These are phyloP conservation scores for Acrocephalus scirpaceus DNA, from an alignment of 2,797 vertebrate species.

Conservation along the genomic window DNA sequence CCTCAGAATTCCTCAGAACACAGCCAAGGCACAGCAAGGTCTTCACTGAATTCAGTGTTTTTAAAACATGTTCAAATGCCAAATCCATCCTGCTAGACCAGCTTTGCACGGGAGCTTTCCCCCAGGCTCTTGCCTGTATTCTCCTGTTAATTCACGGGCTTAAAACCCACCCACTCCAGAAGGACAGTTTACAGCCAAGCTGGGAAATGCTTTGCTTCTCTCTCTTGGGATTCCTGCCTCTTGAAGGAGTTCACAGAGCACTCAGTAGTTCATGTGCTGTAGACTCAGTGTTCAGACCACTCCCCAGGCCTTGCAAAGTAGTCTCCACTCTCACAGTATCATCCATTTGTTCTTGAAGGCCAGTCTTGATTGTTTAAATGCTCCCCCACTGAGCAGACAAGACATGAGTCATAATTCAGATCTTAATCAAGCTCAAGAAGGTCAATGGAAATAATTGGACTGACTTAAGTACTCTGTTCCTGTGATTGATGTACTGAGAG, in stretches of 20 bases:
- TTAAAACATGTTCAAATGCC: background rate
- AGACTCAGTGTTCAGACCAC: background rate
- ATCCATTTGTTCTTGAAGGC: background rate
- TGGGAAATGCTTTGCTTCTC: background rate
- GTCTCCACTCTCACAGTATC: background rate
- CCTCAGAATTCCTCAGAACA: background rate
- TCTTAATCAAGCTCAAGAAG: constrained; percentile 26
- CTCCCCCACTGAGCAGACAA: background rate
- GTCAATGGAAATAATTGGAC: constrained; percentile 1
- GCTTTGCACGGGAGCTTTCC: background rate
- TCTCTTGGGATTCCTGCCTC: background rate
- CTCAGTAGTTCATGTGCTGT: too few relatives aligned
- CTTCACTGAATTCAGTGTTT: background rate
- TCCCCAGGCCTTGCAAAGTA: background rate
- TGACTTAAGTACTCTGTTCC: background rate
- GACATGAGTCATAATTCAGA: background rate
- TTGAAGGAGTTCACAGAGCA: background rate
- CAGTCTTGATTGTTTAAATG: background rate
- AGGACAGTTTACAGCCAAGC: background rate
- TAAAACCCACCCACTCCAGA: background rate
- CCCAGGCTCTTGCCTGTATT: background rate
- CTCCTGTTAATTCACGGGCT: background rate
- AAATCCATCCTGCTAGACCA: background rate
- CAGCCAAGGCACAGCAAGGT: background rate
- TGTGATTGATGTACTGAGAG: background rate